phyloP scores from a whole-genome alignment of 2,113 vertebrate genomes.

The Leuciscus idus region DNA sequence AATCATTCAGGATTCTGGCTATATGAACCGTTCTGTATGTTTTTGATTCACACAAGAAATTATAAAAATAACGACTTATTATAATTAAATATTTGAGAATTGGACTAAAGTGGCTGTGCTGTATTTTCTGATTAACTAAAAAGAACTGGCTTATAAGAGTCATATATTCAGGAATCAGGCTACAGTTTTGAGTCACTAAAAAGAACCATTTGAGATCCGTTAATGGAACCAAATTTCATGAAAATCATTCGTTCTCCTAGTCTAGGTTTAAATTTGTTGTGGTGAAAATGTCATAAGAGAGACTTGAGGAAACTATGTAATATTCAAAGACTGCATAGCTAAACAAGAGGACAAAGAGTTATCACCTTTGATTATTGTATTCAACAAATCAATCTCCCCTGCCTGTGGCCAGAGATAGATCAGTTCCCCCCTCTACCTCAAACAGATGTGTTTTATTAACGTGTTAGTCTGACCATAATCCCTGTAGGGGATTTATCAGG shows the following conservation, averaged over 20 bases:
- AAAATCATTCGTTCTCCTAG: not conserved
- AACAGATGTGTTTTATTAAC: constrained; percentile 61
- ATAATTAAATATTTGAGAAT: not conserved
- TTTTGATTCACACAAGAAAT: not conserved
- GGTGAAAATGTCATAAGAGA: not conserved
- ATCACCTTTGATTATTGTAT: constrained; percentile 15
- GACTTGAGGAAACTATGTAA: not conserved
- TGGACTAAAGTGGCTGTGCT: not conserved
- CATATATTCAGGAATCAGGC: not conserved
- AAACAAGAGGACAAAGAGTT: constrained; percentile 13
- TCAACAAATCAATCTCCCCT: not conserved
- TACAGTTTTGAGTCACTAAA: not conserved
- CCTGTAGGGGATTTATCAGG: constrained; percentile 18
- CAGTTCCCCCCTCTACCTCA: constrained; percentile 18
- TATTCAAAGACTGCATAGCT: not conserved
- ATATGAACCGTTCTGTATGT: not conserved
- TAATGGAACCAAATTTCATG: not conserved
- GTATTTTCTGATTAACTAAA: not conserved
- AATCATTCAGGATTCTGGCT: not conserved
- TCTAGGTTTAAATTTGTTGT: not conserved
- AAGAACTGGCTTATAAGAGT: not conserved
- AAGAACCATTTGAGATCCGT: not conserved
- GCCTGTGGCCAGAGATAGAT: constrained; percentile 23
- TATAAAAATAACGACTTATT: not conserved
- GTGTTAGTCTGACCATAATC: constrained; percentile 44